Evolutionary conservation across 2,888 invertebrate species (phyloP), one percentile per base, ranked within the genome.

Genomic region (Agrotis ipsilon): DNA sequence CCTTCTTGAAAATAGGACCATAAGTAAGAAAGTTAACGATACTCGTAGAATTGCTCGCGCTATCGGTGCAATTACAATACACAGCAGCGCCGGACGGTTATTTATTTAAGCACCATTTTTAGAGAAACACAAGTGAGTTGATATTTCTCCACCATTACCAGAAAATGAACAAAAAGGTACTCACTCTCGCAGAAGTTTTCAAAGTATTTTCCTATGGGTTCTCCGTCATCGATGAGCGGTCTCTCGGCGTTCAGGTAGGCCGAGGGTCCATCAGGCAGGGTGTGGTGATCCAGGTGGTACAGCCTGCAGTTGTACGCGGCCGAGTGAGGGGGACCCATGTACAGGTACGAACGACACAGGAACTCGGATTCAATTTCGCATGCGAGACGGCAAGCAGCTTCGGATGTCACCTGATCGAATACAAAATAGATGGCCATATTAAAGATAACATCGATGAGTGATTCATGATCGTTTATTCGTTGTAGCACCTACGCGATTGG

Each of bases 311-410:
- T 99, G 96, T 98, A 98, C 77, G 98, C 97, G 2, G 97, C 96
- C 90, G 96, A 97, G 97, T 90, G 99, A 90, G 97, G 98, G 97
- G 75, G 98, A 97, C 90, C 98, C 93, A 96, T 97, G 97, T 89
- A 98, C 75, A 98, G 94, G 96, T 97, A 98, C 0, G 98, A 98
- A 48, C 99, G 97, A 92, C 99, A 99, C 55, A 99, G 97, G 96
- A 99, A 99, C 94, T 99, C 99, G 68, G 98, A 98, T 93, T 99
- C 99, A 74, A 98, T 98, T 94, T 99, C 98, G 92, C 99, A 99
- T 62, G 99, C 98, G 72, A 98, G 95, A 68, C 98, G 97, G 89
- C 99, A 99, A n/a, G 98, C 98, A 0, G 98, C 97, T 89, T 98
- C 98, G 72, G 98, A 98, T 76, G 98, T 98, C 63, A 98, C 98